phyloP scores from a whole-genome alignment of 2,888 invertebrate genomes.

The Trachelus troglodyta region DNA sequence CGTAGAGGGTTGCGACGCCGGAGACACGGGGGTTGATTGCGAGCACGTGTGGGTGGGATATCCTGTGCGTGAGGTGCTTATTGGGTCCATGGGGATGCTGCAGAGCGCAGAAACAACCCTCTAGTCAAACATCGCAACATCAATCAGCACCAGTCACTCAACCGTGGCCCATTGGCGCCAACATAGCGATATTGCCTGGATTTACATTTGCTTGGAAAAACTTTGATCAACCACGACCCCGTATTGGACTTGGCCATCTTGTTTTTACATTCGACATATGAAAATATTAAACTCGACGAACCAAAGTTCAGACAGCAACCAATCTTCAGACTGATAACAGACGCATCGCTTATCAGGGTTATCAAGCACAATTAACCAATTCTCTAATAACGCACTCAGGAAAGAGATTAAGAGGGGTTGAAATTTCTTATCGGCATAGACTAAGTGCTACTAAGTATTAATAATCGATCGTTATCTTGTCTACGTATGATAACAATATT shows the following conservation, averaged over 20 bases:
- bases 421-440: neutral
- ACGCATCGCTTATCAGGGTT: too few species aligned
- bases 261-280: too few species aligned
- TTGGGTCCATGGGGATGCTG: conserved; percentile 62
- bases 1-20: too few species aligned
- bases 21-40: conserved; percentile 27
- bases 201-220: conserved; percentile 47
- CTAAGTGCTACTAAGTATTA: too few species aligned
- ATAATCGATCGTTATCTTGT: too few species aligned
- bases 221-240: too few species aligned
- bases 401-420: conserved; percentile 14
- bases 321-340: too few species aligned
- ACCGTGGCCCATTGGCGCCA: conserved; percentile 58
- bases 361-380: too few species aligned
- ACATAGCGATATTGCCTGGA: conserved; percentile 62
- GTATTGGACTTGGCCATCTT: too few species aligned
- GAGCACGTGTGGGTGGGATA: conserved; percentile 16
- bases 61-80: conserved; percentile 55
- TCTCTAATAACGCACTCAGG: neutral
- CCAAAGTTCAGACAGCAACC: too few species aligned
- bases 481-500: conserved; percentile 25
- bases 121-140: conserved; percentile 66
- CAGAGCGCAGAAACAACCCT: conserved; percentile 62
- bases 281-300: too few species aligned
- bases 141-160: conserved; percentile 66